Evolutionary conservation across 2,797 vertebrate species (phyloP), one percentile per base, ranked within the genome.

Genomic region (Coreius guichenoti): DNA sequence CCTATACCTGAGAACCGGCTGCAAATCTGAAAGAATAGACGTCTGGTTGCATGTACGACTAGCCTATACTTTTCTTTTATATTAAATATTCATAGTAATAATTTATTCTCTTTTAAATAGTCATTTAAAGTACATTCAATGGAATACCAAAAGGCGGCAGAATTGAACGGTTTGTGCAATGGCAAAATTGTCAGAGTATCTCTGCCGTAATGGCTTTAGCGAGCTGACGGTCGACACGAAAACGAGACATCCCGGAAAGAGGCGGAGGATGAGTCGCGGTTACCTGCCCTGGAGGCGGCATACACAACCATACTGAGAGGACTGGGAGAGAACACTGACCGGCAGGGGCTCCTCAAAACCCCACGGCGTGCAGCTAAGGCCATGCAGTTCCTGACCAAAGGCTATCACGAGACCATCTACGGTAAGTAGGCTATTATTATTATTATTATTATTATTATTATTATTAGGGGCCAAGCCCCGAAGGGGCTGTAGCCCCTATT

Each of bases 361-460:
- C 96, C 96, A 16, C 84, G 93, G 19, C 91, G 96, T 80, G 96
- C 96, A 4, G 96, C 96, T 81, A 95, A 94, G 79, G 95, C 96
- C 88, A 96, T 97, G 94, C 96, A 96, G 91, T 97, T 96, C 89
- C 90, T 97, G 83, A 96, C 96, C 89, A 97, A 96, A 86, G 96
- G 96, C 65, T 97, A 97, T 90, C 93, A 95, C 1, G 96, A 97
- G 89, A 94, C 84, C 73, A 86, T 96, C 19, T 88, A 93, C 43
- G 96, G 96, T 96, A 90, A 63, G 43, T 80, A 3, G 14, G 3
- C 3, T 65, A 17, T 31, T 31, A 31, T 16, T 58, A 19, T 23
- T 65, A 3, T 9, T 21, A 23, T 13, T 56, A 56, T 36, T 39
- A 39, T 16, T 58, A 19, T 23, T 65, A 3, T 9, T 21, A 23